These are phyloP conservation scores for Botrylloides violaceus DNA, from an alignment of 23 tunicate genomes.

Conservation along the genomic window DNA sequence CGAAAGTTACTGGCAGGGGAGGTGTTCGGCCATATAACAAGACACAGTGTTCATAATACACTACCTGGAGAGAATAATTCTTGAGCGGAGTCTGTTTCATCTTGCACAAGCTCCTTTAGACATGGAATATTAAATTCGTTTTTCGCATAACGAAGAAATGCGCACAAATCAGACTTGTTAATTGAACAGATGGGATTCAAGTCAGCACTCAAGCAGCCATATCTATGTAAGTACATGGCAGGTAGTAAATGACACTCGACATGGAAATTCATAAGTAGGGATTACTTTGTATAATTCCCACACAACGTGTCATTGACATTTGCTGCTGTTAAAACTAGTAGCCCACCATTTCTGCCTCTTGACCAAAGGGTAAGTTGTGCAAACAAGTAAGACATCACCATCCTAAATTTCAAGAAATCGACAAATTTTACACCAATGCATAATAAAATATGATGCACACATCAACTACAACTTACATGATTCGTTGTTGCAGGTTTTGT, in stretches of 20 bases:
- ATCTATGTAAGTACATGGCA: constrained; percentile 36
- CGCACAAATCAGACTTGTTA: constrained; percentile 61
- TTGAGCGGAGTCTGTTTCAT: constrained; percentile 68
- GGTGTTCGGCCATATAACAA: too few relatives aligned
- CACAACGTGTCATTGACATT: constrained; percentile 79
- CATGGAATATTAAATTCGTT: constrained; percentile 34
- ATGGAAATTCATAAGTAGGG: background rate
- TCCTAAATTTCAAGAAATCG: too few relatives aligned
- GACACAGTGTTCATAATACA: too few relatives aligned
- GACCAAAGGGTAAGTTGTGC: constrained; percentile 74
- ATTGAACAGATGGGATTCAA: constrained; percentile 89
- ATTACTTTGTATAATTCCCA: constrained; percentile 78
- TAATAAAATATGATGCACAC: background rate
- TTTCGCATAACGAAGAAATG: constrained; percentile 45
- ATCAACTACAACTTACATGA: too few relatives aligned
- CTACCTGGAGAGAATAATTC: constrained; percentile 60
- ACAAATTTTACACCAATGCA: too few relatives aligned
- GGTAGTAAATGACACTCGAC: too few relatives aligned
- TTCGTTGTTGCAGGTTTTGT: constrained; percentile 83
- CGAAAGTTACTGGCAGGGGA: too few relatives aligned
- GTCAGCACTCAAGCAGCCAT: constrained; percentile 94
- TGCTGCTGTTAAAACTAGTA: constrained; percentile 72
- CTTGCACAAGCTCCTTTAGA: constrained; percentile 51
- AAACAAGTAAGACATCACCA: constrained; percentile 79
- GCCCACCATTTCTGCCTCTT: constrained; percentile 49